A percentile compares a stretch with the other conserved stretches of the same genome.
Evolutionary conservation across 1,140 invertebrate genomes (phyloP).

Genomic region (Archivesica marissinica): DNA sequence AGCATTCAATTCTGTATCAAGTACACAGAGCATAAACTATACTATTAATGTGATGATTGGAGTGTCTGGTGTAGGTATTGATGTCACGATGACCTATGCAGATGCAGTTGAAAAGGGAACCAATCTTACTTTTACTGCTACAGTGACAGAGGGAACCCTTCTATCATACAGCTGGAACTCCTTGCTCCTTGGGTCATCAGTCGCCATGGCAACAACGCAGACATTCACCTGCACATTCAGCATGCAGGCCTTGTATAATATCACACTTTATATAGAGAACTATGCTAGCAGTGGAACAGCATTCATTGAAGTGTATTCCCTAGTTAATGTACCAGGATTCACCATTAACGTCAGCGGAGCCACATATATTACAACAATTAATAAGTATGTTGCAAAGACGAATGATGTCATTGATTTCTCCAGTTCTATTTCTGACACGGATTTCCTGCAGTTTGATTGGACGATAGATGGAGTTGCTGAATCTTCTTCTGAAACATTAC

Average conservation of each 20-base stretch:
- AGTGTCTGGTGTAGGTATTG: constrained; percentile 64
- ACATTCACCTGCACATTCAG: constrained; percentile 24
- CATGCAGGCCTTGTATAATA: constrained; percentile 41
- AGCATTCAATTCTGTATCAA: constrained; percentile 70
- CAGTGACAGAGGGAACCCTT: constrained; percentile 48
- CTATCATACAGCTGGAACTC: constrained; percentile 54
- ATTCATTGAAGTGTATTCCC: constrained; percentile 43
- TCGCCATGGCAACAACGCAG: constrained; percentile 14
- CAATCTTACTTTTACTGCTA: constrained; percentile 54
- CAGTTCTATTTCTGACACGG: constrained; percentile 39
- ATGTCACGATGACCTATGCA: background rate
- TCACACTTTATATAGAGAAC: constrained; percentile 26
- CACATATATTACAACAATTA: constrained; percentile 54
- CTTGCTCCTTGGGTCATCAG: background rate
- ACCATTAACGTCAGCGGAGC: constrained; percentile 55
- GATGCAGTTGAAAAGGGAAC: constrained; percentile 53
- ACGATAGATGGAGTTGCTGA: constrained; percentile 32
- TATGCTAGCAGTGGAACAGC: constrained; percentile 34
- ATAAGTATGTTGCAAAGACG: constrained; percentile 49
- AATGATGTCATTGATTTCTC: constrained; percentile 40
- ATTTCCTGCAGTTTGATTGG: constrained; percentile 64
- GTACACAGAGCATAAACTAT: constrained; percentile 48
- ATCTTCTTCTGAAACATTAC: background rate
- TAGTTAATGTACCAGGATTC: constrained; percentile 50
- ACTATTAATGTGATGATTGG: constrained; percentile 62